phyloP scores from a whole-genome alignment of 2,113 vertebrate species.

The Xerus inauris region DNA sequence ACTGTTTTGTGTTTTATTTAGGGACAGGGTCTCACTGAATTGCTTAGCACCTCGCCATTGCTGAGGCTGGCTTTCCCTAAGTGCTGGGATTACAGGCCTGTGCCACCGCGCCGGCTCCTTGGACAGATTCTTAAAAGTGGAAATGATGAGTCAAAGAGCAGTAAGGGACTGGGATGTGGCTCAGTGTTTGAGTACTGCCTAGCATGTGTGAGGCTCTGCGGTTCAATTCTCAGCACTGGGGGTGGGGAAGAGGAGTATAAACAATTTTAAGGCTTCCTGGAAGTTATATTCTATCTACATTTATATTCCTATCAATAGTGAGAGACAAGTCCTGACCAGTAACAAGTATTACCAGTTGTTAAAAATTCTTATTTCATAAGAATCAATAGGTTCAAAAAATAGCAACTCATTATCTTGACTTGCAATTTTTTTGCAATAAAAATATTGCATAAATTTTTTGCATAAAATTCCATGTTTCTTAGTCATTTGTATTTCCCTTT shows the following conservation, averaged over 20 bases:
- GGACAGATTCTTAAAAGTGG: slow-evolving; percentile 39
- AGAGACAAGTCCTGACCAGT: neutral
- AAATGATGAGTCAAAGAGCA: slow-evolving; percentile 8
- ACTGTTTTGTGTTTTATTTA: too few species aligned
- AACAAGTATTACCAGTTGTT: slow-evolving; percentile 13
- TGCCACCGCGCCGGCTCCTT: too few species aligned
- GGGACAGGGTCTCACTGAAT: too few species aligned
- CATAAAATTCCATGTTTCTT: neutral
- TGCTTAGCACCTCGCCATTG: too few species aligned
- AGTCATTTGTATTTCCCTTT: neutral
- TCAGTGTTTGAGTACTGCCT: neutral
- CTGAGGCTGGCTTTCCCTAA: too few species aligned
- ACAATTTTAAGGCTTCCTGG: neutral
- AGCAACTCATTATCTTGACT: slow-evolving; percentile 6
- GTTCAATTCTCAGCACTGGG: neutral
- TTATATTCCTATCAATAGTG: neutral
- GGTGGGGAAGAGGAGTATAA: neutral
- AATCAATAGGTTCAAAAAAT: slow-evolving; percentile 45
- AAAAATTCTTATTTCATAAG: neutral
- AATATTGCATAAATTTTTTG: too few species aligned
- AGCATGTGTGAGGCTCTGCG: neutral
- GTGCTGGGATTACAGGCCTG: too few species aligned
- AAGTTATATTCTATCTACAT: neutral
- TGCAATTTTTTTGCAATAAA: slow-evolving; percentile 28
- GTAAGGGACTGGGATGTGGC: neutral